Evolutionary conservation across 2,888 invertebrate species (phyloP).

Genomic region (Aradus depressus): DNA sequence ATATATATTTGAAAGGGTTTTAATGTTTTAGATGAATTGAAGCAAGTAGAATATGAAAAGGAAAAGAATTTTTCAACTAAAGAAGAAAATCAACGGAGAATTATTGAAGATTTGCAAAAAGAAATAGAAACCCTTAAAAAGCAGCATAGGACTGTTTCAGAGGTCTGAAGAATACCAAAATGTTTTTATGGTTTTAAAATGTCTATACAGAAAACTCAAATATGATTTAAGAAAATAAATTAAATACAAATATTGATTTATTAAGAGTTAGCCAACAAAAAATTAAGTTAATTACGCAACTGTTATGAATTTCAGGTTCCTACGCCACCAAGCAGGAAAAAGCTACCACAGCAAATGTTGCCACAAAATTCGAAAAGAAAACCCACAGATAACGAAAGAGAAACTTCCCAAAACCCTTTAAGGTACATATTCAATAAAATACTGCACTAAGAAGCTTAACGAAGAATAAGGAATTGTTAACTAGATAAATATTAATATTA

Average conservation of each 20-base stretch:
- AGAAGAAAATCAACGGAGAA: conserved; percentile 48
- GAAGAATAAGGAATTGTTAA: too few relatives aligned
- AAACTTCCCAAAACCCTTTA: neutral
- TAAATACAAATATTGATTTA: neutral
- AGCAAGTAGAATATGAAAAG: conserved; percentile 50
- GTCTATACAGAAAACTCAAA: too few relatives aligned
- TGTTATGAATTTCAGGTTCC: too few relatives aligned
- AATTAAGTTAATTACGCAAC: neutral
- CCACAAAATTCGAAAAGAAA: conserved; percentile 1
- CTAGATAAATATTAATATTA: too few relatives aligned
- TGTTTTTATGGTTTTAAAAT: too few relatives aligned
- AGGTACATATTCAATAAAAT: conserved; percentile 8
- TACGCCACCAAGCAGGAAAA: conserved; percentile 4
- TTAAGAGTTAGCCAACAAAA: neutral
- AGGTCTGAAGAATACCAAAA: conserved; percentile 15
- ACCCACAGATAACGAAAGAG: neutral
- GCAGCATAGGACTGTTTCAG: conserved; percentile 14
- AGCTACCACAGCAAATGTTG: conserved; percentile 4
- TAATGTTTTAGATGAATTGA: too few relatives aligned
- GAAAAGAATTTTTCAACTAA: conserved; percentile 48
- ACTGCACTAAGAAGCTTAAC: conserved; percentile 5
- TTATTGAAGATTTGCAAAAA: conserved; percentile 40
- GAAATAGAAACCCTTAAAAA: conserved; percentile 34
- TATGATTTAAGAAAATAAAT: too few relatives aligned
- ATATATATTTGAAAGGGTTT: too few relatives aligned